A percentile compares a stretch with the other conserved stretches of the same genome.
These are phyloP conservation scores for Drosophila sturtevanti DNA, from an alignment of 1,140 invertebrate genomes.

Conservation along the genomic window DNA sequence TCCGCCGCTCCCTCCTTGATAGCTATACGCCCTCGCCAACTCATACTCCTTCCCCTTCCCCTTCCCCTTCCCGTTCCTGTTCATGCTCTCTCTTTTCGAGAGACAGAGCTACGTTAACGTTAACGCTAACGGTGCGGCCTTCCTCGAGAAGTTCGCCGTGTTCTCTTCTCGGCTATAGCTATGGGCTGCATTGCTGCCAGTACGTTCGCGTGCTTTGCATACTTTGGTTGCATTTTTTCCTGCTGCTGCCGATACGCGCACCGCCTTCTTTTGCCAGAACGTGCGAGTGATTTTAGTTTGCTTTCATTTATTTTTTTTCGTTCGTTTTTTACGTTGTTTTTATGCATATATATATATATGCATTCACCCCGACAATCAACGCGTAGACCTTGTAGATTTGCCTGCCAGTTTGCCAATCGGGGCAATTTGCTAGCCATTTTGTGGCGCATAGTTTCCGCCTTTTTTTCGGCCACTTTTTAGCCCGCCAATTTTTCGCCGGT, in stretches of 20 bases:
- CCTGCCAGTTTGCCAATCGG: conserved; percentile 32
- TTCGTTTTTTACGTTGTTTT: conserved; percentile 17
- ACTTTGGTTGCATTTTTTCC: conserved; percentile 80
- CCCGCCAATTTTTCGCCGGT: conserved; percentile 46
- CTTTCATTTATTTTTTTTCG: conserved; percentile 9
- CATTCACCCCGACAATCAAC: conserved; percentile 23
- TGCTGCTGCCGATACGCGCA: conserved; percentile 52
- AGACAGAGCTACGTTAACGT: conserved; percentile 55
- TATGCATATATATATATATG: neutral
- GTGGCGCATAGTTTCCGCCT: conserved; percentile 40
- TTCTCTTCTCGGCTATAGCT: conserved; percentile 35
- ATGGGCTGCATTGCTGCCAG: conserved; percentile 53
- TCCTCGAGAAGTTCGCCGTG: conserved; percentile 67
- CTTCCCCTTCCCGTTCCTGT: neutral
- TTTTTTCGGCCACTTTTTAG: conserved; percentile 38
- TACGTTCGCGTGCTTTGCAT: conserved; percentile 82
- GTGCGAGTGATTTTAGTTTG: conserved; percentile 29
- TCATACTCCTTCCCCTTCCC: neutral
- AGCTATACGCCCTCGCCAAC: neutral
- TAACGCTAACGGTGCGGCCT: conserved; percentile 49
- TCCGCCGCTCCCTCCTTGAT: conserved; percentile 31
- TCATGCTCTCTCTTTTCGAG: conserved; percentile 7
- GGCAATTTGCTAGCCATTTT: conserved; percentile 60
- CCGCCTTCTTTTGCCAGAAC: conserved; percentile 28
- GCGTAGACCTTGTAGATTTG: conserved; percentile 3